Evolutionary conservation across 2,888 invertebrate genomes (phyloP), one percentile per base, ranked within the genome.

Genomic region (Euphydryas editha): DNA sequence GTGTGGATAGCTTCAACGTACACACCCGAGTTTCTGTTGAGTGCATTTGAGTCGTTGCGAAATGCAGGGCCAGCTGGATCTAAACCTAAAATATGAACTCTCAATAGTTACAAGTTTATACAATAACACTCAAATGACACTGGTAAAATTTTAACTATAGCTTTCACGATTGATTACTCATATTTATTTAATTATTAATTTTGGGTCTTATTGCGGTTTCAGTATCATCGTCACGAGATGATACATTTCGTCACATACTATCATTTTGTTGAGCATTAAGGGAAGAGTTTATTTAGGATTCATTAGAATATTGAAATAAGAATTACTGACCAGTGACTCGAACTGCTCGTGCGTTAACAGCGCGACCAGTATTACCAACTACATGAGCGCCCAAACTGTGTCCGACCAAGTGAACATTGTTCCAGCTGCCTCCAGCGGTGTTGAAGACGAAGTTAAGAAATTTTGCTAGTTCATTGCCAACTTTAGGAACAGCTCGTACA

Each of bases 381-480:
- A 88, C 75, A 66, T 90, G 90, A 69, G 89, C 90, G 5, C 91
- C 91, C 70, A 90, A 81, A 74, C 91, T 90, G 81, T 84, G 85
- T 21, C 91, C 91, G 24, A 90, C 78, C 24, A 91, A 72, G 69
- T 92, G 91, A 1, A 90, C 76, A 36, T 83, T 83, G 69, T 83
- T 81, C 83, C 85, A 87, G 73, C 84, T 82, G 8, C 85, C 86
- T 21, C 89, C 90, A 6, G 77, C 80, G 0, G 72, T 84, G 57
- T 78, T 80, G 63, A 85, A 77, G 20, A 90, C 81, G 85, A 86
- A 88, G 17, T 76, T 72, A 4, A 91, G 58, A 74, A 88, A 88
- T 70, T 83, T 80, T 6, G 85, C 89, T 1, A 90, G 76, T 56
- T 76, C 78, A 47, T 79, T 75, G 1, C 88, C 90, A 2, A 88